A percentile compares a stretch with the other conserved stretches of the same genome.
Evolutionary conservation across 1,140 invertebrate species (phyloP).

Genomic region (Diprion similis): DNA sequence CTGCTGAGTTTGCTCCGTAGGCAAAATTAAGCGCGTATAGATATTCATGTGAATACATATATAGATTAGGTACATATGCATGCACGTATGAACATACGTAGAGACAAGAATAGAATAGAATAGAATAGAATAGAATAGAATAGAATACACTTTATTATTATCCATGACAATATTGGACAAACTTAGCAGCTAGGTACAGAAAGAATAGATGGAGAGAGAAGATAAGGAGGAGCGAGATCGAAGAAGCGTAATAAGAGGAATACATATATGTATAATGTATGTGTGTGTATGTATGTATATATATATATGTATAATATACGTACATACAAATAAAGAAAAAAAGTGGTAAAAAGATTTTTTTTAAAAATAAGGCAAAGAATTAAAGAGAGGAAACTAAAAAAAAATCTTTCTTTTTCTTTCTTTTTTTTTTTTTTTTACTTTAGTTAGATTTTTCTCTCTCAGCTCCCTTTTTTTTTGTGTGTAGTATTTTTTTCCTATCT

Average conservation of each 20-base stretch:
- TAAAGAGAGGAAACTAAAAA: neutral
- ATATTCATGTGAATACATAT: too few species aligned
- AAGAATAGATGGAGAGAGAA: slow-evolving; percentile 20
- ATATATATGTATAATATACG: too few species aligned
- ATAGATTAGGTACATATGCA: neutral
- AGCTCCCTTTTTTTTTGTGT: slow-evolving; percentile 21
- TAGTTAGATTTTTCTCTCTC: slow-evolving; percentile 20
- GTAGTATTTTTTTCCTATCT: neutral
- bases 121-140: slow-evolving; percentile 18
- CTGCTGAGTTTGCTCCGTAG: neutral
- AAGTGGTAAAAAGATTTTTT: too few species aligned
- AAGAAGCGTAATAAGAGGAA: too few species aligned
- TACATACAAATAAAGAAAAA: neutral
- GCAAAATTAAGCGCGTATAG: neutral
- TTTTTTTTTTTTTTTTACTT: slow-evolving; percentile 32
- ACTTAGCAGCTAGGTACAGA: too few species aligned
- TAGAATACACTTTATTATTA: too few species aligned
- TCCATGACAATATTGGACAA: too few species aligned
- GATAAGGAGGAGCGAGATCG: slow-evolving; percentile 26
- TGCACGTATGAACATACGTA: neutral
- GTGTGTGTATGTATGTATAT: too few species aligned
- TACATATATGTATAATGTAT: too few species aligned
- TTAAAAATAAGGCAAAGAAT: too few species aligned
- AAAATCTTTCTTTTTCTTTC: slow-evolving; percentile 36
- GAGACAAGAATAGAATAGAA: slow-evolving; percentile 17